Evolutionary conservation across 2,113 vertebrate species (phyloP), one percentile per base, ranked within the genome.

Genomic region (Opisthocomus hoazin): DNA sequence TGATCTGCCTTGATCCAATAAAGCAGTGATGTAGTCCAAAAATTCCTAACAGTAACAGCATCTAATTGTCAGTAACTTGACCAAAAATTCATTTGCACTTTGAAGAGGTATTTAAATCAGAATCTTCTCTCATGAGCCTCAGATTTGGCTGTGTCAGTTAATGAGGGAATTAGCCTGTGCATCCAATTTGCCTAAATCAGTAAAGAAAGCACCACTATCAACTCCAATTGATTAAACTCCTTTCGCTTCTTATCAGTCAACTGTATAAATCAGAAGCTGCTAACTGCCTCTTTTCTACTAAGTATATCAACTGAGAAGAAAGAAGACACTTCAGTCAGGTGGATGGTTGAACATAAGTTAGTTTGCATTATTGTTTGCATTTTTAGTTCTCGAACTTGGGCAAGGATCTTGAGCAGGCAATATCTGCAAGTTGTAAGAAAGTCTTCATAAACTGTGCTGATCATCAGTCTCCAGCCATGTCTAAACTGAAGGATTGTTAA

Each of bases 91-190:
- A 64, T 96, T 94, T 91, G 30, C n/a, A 65, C 37, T 68, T 96
- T 73, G 57, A 81, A 87, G 53, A 85, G 36, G 5, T 91, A 15
- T 85, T 94, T 85, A 87, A n/a, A 87, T 91, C 58, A 85, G 46
- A 76, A 54, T 83, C 37, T 69, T 83, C 32, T 79, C 70, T 90
- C 66, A 37, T 76, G 36, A 96, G 50, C 45, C 41, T 76, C 66
- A 76, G 27, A 64, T 87, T 89, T 81, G 58, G 34, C 65, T 83
- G 57, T 84, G 45, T 96, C 81, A 85, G 48, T 82, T 93, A 82
- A 93, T 85, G 41, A 94, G 75, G n/a, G 87, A 80, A 87, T 96
- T 79, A 94, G n/a, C 50, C 17, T 79, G 57, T 89, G 74, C 50
- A 91, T 93, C 84, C 74, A 85, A 46, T 87, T 94, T 95, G 32